These are phyloP conservation scores for Drosophila miranda DNA, from an alignment of 1,140 invertebrate species.

Conservation along the genomic window DNA sequence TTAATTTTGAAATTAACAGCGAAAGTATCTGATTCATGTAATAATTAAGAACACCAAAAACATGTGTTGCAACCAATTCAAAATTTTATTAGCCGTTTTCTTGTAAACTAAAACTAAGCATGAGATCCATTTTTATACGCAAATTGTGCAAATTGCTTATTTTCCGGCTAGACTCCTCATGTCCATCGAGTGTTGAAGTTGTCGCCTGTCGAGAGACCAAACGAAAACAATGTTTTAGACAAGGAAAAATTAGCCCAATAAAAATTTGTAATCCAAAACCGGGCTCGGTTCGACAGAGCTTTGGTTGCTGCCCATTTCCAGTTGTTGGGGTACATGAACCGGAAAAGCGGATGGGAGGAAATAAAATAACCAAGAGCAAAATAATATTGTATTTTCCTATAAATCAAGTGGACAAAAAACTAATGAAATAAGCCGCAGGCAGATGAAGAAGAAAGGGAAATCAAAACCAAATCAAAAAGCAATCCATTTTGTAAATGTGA, in stretches of 20 bases:
- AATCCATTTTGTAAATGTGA: constrained; percentile 63
- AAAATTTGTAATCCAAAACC: constrained; percentile 29
- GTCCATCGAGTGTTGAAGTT: constrained; percentile 48
- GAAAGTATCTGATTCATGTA: too few relatives aligned
- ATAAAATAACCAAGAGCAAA: neutral
- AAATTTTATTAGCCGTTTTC: constrained; percentile 57
- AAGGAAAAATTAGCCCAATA: constrained; percentile 1
- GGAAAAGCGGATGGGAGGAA: constrained; percentile 4
- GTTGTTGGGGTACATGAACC: constrained; percentile 5
- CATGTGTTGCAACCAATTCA: constrained; percentile 43
- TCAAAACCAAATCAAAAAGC: constrained; percentile 53
- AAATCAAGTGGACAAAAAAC: constrained; percentile 18
- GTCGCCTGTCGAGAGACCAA: constrained; percentile 48
- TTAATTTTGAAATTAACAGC: too few relatives aligned
- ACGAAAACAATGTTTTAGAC: constrained; percentile 45
- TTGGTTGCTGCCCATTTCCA: constrained; percentile 23
- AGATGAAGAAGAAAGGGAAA: constrained; percentile 27
- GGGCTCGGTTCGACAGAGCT: constrained; percentile 44
- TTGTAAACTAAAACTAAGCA: constrained; percentile 55
- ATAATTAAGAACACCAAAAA: constrained; percentile 8
- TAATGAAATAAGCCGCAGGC: constrained; percentile 38
- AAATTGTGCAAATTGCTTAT: constrained; percentile 8
- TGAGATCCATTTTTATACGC: constrained; percentile 61
- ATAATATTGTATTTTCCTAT: constrained; percentile 33
- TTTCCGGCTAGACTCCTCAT: constrained; percentile 27